Evolutionary conservation across 2,888 invertebrate species (phyloP), one percentile per base, ranked within the genome.

Genomic region (Aporophyla lueneburgensis): DNA sequence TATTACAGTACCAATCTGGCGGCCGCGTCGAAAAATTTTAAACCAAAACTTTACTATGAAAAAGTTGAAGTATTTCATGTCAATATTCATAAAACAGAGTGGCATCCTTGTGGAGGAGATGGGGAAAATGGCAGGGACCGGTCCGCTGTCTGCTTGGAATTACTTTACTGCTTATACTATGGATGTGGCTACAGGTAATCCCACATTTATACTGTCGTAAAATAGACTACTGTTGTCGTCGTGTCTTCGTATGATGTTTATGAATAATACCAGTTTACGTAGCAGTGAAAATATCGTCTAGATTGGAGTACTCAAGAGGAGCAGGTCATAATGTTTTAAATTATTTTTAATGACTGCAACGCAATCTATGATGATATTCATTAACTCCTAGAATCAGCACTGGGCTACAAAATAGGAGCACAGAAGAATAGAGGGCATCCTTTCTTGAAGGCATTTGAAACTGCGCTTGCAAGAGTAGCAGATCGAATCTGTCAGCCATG

Each of bases 1-100:
- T 7, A 51, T 66, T 24, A 9, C 9, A 93, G 93, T 91, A 0
- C 66, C 88, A 5, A 90, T 91, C 9, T 93, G 93, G 93, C 91
- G 91, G 0, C 89, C 88, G 0, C 92, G 93, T 14, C 91, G 93
- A 21, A 93, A 91, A 70, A 72, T 91, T 24, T 59, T 93, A 3
- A 80, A 88, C 0, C 90, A 91, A 2, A 88, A 84, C 1, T 92
- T 92, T 71, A 85, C 85, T 1, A 80, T 84, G 4, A 91, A 90
- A 75, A 89, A 88, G 21, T 71, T 93, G 51, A 86, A 84, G 10
- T 68, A 81, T 6, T 93, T 91, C 49, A 78, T 88, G 7, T 68
- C 86, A 16, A 83, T 92, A 19, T 92, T 93, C 67, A 68, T 77
- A 6, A 74, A 78, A 2, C 91, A 92, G 59, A 89, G 89, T n/a